A percentile compares a stretch with the other conserved stretches of the same genome.
These are phyloP conservation scores for Anastrepha obliqua DNA, from an alignment of 1,140 invertebrate species.

Conservation along the genomic window DNA sequence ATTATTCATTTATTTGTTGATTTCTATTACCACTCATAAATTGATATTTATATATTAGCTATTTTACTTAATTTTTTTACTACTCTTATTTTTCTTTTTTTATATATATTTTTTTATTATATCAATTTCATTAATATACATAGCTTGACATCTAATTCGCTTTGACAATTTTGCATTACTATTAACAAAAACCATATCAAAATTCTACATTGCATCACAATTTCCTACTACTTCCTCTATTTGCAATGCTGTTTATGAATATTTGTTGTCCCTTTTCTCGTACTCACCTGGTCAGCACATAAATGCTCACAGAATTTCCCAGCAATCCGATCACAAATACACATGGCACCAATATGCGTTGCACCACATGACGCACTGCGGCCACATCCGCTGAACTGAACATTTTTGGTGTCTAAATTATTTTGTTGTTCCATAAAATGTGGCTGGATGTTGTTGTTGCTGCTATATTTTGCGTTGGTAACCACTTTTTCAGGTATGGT, in stretches of 20 bases:
- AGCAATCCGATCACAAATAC: slow-evolving; percentile 81
- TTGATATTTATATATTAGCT: no score
- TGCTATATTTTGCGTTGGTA: not conserved
- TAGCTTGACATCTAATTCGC: no score
- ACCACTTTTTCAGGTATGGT: not conserved
- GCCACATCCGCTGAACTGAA: slow-evolving; percentile 70
- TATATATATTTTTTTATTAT: no score
- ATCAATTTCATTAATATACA: no score
- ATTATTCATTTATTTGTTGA: no score
- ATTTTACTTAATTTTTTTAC: no score
- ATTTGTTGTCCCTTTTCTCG: slow-evolving; percentile 35
- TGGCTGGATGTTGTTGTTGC: slow-evolving; percentile 1
- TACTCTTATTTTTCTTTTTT: no score
- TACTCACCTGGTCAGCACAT: slow-evolving; percentile 82
- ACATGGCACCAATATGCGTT: slow-evolving; percentile 82
- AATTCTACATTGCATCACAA: no score
- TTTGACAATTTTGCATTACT: no score
- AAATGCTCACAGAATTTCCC: slow-evolving; percentile 83
- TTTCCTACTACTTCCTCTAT: not conserved
- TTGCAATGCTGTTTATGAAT: not conserved
- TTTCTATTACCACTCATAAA: no score
- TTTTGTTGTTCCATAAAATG: slow-evolving; percentile 52
- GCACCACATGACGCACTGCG: slow-evolving; percentile 76
- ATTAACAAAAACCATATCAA: no score
- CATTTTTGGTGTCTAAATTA: slow-evolving; percentile 62